Conservation (phyloP, 2,113 vertebrate species). For the Emberiza fucata region DNA sequence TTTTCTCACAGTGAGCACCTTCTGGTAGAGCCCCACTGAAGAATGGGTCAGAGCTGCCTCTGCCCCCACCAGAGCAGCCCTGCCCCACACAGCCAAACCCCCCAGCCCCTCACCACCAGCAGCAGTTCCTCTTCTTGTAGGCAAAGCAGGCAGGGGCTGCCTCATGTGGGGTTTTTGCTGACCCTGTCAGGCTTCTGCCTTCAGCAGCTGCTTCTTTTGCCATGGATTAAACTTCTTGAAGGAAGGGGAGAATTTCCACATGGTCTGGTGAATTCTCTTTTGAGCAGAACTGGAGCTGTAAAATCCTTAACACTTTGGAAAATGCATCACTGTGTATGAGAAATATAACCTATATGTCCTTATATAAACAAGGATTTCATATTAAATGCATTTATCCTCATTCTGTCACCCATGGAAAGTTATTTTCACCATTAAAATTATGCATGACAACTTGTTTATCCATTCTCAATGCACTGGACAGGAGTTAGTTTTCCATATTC, state of each 20-base stretch:
- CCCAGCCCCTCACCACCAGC: background rate
- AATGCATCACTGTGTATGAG: background rate
- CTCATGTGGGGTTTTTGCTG: background rate
- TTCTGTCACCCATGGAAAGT: background rate
- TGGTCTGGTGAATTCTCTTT: background rate
- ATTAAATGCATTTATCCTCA: conserved; percentile 10
- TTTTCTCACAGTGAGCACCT: background rate
- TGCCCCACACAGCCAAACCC: background rate
- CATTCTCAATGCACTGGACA: background rate
- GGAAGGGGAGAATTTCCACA: background rate
- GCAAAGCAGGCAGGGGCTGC: background rate
- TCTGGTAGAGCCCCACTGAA: background rate
- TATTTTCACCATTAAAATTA: conserved; percentile 19
- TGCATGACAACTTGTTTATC: background rate
- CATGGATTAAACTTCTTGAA: background rate
- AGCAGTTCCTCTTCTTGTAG: background rate
- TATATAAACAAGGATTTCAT: background rate
- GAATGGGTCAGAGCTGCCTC: background rate
- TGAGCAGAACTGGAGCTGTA: background rate
- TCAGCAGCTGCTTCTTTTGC: background rate
- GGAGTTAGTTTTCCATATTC: background rate
- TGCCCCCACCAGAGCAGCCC: background rate
- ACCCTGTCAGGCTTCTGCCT: background rate
- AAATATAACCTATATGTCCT: background rate
- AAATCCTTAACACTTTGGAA: background rate